These are phyloP conservation scores for Vulpes lagopus DNA, from an alignment of 2,113 vertebrate species.

Conservation along the genomic window DNA sequence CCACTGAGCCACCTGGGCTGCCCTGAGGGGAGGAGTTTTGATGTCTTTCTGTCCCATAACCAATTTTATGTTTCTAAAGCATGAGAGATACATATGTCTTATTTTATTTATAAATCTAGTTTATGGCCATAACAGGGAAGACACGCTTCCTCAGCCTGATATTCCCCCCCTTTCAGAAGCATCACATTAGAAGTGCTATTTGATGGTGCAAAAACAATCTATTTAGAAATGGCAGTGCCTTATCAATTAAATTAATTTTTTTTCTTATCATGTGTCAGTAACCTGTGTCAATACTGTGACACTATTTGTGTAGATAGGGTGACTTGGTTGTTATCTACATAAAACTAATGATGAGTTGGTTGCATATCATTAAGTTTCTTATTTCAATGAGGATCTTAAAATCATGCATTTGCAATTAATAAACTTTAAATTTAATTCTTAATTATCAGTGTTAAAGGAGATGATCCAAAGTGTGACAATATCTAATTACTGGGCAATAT, in stretches of 20 bases:
- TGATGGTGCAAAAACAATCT: not conserved
- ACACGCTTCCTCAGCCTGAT: not conserved
- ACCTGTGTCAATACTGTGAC: not conserved
- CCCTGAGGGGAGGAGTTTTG: not conserved
- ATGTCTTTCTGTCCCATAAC: not conserved
- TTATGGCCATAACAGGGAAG: not conserved
- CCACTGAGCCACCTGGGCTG: no score
- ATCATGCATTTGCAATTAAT: not conserved
- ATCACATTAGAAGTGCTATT: constrained; percentile 30
- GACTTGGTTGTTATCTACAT: not conserved
- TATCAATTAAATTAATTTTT: not conserved
- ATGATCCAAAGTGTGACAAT: not conserved
- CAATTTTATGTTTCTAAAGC: constrained; percentile 30
- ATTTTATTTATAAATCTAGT: constrained; percentile 46
- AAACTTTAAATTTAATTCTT: constrained; percentile 28
- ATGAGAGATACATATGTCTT: not conserved
- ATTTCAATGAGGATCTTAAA: constrained; percentile 46
- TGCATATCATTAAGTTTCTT: not conserved
- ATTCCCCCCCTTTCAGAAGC: not conserved
- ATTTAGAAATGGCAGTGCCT: not conserved
- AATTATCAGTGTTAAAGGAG: not conserved
- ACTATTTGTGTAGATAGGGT: not conserved
- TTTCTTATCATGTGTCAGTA: not conserved
- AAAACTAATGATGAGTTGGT: not conserved
- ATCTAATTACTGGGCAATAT: not conserved